Conservation (phyloP, 2,113 vertebrate genomes). For the Rattus rattus region DNA sequence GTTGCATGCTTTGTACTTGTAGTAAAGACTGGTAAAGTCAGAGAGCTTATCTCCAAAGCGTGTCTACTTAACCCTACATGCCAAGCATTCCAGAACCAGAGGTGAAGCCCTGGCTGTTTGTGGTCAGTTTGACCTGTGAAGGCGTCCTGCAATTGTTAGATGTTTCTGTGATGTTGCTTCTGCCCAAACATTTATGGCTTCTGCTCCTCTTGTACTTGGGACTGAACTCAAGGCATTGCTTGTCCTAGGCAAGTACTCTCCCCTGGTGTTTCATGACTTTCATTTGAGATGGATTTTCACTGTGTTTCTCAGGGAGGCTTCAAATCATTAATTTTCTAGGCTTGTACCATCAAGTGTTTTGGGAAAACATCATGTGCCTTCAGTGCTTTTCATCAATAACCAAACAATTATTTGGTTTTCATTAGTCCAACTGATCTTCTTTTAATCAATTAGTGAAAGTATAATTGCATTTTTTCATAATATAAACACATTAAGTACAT, state of each 20-base stretch:
- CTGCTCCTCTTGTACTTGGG: not conserved
- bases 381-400: slow-evolving; percentile 18
- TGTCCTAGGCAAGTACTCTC: not conserved
- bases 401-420: not conserved
- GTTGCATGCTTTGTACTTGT: not conserved
- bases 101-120: not conserved
- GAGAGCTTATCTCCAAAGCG: not conserved
- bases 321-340: not conserved
- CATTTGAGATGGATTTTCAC: not conserved
- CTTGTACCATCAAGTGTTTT: not conserved
- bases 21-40: slow-evolving; percentile 1
- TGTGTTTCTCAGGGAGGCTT: not conserved
- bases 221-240: not conserved
- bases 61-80: not conserved
- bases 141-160: not conserved
- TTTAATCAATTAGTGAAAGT: slow-evolving; percentile 1
- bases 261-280: too few species aligned
- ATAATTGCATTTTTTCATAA: not conserved
- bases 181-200: not conserved
- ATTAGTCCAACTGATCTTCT: not conserved
- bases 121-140: not conserved
- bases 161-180: not conserved
- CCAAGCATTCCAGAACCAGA: not conserved
- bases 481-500: not conserved
- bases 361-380: not conserved